A percentile compares a stretch with the other conserved stretches of the same genome.
Conservation (phyloP, 2,888 invertebrate genomes). For the Clivina fossor region DNA sequence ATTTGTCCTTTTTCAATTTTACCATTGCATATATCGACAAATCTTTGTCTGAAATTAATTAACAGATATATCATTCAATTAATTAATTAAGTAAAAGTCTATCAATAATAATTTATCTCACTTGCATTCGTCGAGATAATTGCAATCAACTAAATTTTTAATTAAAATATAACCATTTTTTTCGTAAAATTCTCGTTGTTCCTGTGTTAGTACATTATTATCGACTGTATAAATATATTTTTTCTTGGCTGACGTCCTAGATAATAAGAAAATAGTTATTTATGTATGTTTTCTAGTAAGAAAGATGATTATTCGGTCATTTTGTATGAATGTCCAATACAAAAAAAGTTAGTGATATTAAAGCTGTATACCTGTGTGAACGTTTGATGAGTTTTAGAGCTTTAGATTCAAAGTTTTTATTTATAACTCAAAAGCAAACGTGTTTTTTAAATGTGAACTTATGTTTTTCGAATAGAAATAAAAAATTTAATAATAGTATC, state of each 20-base stretch:
- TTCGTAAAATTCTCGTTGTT: constrained; percentile 73
- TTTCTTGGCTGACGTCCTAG: constrained; percentile 29
- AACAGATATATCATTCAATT: neutral
- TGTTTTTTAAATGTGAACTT: too few species aligned
- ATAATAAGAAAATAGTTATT: constrained; percentile 7
- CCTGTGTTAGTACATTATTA: constrained; percentile 54
- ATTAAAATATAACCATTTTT: constrained; percentile 79
- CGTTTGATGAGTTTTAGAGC: too few species aligned
- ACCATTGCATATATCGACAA: constrained; percentile 70
- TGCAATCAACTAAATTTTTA: constrained; percentile 64
- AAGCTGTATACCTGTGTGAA: too few species aligned
- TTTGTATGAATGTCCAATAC: too few species aligned
- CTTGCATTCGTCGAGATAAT: constrained; percentile 68
- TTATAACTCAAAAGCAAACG: too few species aligned
- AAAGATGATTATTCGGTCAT: too few species aligned
- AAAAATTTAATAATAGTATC: too few species aligned
- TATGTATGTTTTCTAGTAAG: too few species aligned
- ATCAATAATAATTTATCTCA: constrained; percentile 54
- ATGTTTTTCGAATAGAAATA: too few species aligned
- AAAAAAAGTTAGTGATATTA: too few species aligned
- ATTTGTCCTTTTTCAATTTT: constrained; percentile 59
- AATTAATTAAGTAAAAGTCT: neutral
- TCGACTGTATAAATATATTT: constrained; percentile 52
- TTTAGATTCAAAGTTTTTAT: too few species aligned
- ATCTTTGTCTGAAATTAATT: constrained; percentile 61